phyloP scores from a whole-genome alignment of 2,797 vertebrate species.

The Labroides dimidiatus region DNA sequence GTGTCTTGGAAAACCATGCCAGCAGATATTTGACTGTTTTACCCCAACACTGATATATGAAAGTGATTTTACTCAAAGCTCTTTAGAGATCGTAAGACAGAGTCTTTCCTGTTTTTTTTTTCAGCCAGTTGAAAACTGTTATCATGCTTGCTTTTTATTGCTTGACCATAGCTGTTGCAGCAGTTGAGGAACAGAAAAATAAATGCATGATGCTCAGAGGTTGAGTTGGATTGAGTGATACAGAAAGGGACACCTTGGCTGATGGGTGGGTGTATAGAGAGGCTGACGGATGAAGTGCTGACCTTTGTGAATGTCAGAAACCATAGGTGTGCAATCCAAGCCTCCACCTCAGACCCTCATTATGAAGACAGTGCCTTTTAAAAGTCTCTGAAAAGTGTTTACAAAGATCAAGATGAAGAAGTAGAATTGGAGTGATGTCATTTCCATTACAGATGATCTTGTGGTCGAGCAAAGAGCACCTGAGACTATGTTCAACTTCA shows the following conservation, averaged over 20 bases:
- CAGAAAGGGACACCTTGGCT: conserved; percentile 22
- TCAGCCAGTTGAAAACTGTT: neutral
- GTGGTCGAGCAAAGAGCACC: conserved; percentile 6
- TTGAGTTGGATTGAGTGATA: conserved; percentile 35
- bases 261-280: conserved; percentile 39
- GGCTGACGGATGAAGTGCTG: conserved; percentile 53
- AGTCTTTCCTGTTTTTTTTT: neutral
- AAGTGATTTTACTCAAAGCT: neutral
- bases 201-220: neutral
- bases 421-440: neutral
- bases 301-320: conserved; percentile 63
- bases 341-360: conserved; percentile 43
- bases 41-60: neutral
- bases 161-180: neutral
- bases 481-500: neutral
- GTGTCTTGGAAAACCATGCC: conserved; percentile 9
- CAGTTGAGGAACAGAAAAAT: neutral
- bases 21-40: conserved; percentile 19
- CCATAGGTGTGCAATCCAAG: conserved; percentile 25
- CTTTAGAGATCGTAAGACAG: neutral
- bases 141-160: neutral
- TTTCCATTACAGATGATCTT: conserved; percentile 4
- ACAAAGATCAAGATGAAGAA: conserved; percentile 34
- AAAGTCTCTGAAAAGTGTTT: conserved; percentile 33
- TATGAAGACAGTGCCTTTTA: conserved; percentile 34